Percentiles rank a stretch among this genome's conserved stretches.
Evolutionary conservation across 1,140 invertebrate genomes (phyloP).

Genomic region (Heliconius himera): DNA sequence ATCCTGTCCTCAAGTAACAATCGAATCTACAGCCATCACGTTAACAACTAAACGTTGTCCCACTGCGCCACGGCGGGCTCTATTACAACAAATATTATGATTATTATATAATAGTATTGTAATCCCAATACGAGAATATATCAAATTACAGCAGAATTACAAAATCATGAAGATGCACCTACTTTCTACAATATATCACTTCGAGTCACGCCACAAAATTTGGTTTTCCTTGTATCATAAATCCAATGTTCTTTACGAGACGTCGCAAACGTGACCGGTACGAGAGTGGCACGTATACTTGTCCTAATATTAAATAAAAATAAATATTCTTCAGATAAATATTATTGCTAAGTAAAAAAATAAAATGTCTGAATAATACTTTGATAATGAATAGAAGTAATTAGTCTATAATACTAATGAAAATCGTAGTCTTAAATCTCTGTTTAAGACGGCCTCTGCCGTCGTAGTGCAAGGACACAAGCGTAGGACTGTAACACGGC

Average conservation of each 20-base stretch:
- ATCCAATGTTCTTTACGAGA: slow-evolving; percentile 29
- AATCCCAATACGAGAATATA: background rate
- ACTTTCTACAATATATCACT: slow-evolving; percentile 23
- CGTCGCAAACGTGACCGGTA: slow-evolving; percentile 16
- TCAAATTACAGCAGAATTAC: background rate
- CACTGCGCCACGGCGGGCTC: background rate
- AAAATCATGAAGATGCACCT: background rate
- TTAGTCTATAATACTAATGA: too few species aligned
- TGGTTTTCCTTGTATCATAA: slow-evolving; percentile 19
- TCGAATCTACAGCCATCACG: background rate
- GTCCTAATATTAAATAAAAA: background rate
- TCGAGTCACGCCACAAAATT: slow-evolving; percentile 16
- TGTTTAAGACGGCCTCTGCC: too few species aligned
- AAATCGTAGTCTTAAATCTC: too few species aligned
- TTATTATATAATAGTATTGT: background rate
- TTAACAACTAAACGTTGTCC: background rate
- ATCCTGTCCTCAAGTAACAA: background rate
- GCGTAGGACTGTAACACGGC: too few species aligned
- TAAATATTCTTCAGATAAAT: too few species aligned
- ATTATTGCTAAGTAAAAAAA: too few species aligned
- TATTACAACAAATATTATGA: background rate
- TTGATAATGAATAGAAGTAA: too few species aligned
- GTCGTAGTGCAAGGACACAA: too few species aligned
- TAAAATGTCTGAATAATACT: too few species aligned
- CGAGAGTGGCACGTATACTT: slow-evolving; percentile 12